phyloP scores from a whole-genome alignment of 2,888 invertebrate species.

The Ctenicera cuprea region DNA sequence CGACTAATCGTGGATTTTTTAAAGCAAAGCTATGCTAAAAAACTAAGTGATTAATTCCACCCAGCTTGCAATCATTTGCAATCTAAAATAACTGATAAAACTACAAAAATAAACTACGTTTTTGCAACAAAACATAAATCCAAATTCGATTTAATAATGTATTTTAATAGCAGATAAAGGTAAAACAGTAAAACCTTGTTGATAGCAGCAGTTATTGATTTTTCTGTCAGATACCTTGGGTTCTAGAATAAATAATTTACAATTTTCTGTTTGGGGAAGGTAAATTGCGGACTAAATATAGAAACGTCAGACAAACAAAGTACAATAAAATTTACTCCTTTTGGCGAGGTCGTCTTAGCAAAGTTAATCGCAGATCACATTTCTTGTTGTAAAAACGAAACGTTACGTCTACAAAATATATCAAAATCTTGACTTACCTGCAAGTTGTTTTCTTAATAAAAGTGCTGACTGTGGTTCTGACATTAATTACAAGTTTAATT shows the following conservation, averaged over 20 bases:
- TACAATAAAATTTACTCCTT: constrained; percentile 44
- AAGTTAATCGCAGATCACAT: constrained; percentile 48
- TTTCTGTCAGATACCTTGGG: constrained; percentile 41
- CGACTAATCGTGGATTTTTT: constrained; percentile 37
- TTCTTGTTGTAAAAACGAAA: constrained; percentile 35
- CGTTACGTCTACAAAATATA: not conserved
- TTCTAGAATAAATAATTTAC: constrained; percentile 28
- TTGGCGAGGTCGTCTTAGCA: constrained; percentile 49
- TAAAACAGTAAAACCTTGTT: constrained; percentile 29
- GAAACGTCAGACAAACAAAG: constrained; percentile 40
- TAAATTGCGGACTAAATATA: constrained; percentile 36
- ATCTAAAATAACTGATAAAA: too few relatives aligned
- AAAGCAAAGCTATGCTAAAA: not conserved
- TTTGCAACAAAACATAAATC: not conserved
- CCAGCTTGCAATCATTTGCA: not conserved
- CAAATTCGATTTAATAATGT: not conserved
- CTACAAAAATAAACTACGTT: too few relatives aligned
- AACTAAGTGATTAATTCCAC: not conserved
- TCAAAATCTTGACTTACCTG: constrained; percentile 81
- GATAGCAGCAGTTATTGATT: constrained; percentile 44
- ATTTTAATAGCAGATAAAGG: constrained; percentile 25
- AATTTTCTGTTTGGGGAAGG: constrained; percentile 12
- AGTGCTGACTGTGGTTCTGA: constrained; percentile 97
- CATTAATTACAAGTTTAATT: constrained; percentile 91
- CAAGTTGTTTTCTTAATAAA: constrained; percentile 95